Conservation (phyloP, 2,888 invertebrate species). For the Drosophila subquinaria region DNA sequence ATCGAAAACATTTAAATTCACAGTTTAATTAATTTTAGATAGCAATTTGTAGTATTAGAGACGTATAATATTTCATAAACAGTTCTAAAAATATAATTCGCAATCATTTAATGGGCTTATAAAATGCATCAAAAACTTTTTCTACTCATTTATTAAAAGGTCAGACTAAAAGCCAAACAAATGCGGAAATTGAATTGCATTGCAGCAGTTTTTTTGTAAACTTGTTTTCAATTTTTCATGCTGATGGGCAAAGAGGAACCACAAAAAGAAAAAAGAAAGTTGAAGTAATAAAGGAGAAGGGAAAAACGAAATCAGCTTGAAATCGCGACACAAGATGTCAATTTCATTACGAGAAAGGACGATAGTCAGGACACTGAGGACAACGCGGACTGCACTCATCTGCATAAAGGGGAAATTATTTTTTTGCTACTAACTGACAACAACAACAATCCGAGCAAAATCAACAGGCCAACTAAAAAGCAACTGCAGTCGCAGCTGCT, state of each 20-base stretch:
- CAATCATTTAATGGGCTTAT: neutral
- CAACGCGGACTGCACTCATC: constrained; percentile 62
- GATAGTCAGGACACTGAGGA: constrained; percentile 25
- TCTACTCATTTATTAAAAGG: constrained; percentile 26
- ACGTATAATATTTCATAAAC: neutral
- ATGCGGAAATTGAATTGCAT: constrained; percentile 73
- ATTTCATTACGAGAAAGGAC: constrained; percentile 73
- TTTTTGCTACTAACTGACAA: constrained; percentile 47
- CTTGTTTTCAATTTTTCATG: constrained; percentile 2
- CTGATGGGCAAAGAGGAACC: constrained; percentile 54
- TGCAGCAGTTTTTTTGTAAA: constrained; percentile 20
- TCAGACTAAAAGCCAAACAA: constrained; percentile 42
- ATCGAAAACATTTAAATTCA: neutral
- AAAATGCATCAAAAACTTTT: neutral
- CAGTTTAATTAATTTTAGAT: neutral
- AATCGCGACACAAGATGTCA: constrained; percentile 79
- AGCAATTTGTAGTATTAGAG: neutral
- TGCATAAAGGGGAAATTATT: constrained; percentile 80
- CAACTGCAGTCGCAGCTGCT: constrained; percentile 64
- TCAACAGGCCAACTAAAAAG: constrained; percentile 45
- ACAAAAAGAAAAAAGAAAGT: constrained; percentile 24
- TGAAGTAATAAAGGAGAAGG: constrained; percentile 30
- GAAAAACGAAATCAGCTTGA: constrained; percentile 62
- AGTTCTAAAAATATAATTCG: neutral
- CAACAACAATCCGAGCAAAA: constrained; percentile 11